phyloP scores from a whole-genome alignment of 2,113 vertebrate species.

The Phalacrocorax carbo region DNA sequence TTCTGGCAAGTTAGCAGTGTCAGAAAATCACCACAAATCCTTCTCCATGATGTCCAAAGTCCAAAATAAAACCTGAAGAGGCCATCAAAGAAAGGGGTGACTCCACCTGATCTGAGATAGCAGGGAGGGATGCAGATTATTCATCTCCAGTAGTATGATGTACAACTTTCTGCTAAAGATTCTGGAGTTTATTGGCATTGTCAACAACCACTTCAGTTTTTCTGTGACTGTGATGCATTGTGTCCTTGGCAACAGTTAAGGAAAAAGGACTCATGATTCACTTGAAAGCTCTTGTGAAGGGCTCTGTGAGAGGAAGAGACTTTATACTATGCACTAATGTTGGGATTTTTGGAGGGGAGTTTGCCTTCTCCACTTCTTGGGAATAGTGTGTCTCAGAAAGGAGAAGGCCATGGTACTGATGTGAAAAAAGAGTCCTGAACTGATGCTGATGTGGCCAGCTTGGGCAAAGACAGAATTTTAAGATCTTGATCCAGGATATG shows the following conservation, averaged over 20 bases:
- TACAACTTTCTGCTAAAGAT: not conserved
- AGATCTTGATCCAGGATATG: not conserved
- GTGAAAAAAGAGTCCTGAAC: not conserved
- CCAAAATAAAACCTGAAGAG: not conserved
- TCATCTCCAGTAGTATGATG: not conserved
- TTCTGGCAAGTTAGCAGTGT: not conserved
- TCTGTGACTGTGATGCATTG: not conserved
- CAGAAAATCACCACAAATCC: not conserved
- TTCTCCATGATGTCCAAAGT: not conserved
- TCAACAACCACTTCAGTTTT: not conserved
- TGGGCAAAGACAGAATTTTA: not conserved
- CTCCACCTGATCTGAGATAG: not conserved
- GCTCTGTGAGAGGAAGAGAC: not conserved
- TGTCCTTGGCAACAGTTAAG: slow-evolving; percentile 11
- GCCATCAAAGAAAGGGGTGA: not conserved
- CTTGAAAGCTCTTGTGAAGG: not conserved
- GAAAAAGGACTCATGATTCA: slow-evolving; percentile 5
- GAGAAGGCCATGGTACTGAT: not conserved
- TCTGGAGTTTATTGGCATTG: not conserved
- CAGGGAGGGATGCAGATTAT: not conserved
- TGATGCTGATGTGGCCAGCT: not conserved
- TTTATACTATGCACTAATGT: not conserved
- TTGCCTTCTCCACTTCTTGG: not conserved
- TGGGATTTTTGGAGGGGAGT: not conserved
- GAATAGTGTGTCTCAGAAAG: not conserved